Conservation (phyloP, 1,140 invertebrate species). For the Onthophagus taurus region DNA sequence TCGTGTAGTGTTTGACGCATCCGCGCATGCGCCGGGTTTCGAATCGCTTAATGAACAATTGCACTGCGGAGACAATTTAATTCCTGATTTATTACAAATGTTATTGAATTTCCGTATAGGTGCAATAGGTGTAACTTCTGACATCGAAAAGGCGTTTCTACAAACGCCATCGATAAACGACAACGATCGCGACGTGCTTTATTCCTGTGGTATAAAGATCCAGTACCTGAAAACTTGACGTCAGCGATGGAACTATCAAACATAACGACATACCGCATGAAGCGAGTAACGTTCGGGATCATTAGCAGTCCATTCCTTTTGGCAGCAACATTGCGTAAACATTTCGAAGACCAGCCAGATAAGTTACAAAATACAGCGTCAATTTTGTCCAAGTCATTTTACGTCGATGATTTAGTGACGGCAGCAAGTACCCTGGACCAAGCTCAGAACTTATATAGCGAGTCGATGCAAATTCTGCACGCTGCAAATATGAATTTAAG, state of each 20-base stretch:
- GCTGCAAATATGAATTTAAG: neutral
- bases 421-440: neutral
- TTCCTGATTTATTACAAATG: neutral
- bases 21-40: neutral
- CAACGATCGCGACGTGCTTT: neutral
- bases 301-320: constrained; percentile 1
- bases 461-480: neutral
- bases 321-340: neutral
- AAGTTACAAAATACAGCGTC: too few species aligned
- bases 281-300: neutral
- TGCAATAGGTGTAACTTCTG: neutral
- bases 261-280: too few species aligned
- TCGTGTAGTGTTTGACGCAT: constrained; percentile 3
- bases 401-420: neutral
- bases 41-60: neutral
- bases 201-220: too few species aligned
- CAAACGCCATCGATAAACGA: neutral
- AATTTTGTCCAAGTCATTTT: neutral
- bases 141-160: constrained; percentile 4
- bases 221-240: too few species aligned
- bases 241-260: too few species aligned
- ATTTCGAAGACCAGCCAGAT: too few species aligned
- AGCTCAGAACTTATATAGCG: neutral
- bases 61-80: neutral
- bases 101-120: constrained; percentile 1